Evolutionary conservation across 2,888 invertebrate species (phyloP).

Genomic region (Leptura quadrifasciata): DNA sequence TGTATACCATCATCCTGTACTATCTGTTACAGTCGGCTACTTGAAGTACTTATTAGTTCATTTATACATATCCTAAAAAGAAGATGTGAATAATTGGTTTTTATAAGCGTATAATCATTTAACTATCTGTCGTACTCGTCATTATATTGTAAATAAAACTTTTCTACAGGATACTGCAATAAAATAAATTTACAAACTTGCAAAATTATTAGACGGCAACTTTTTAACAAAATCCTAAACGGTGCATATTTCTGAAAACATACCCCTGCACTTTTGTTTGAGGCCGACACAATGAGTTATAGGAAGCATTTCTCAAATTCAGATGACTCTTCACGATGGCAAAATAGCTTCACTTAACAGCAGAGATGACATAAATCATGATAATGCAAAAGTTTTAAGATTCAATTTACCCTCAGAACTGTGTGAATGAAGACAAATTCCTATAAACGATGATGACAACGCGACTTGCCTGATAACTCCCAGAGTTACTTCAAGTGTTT

Average conservation of each 20-base stretch:
- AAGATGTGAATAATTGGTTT: too few relatives aligned
- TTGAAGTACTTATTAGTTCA: too few relatives aligned
- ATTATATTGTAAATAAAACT: too few relatives aligned
- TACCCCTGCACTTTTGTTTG: slow-evolving; percentile 26
- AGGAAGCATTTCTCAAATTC: slow-evolving; percentile 63
- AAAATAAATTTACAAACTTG: neutral
- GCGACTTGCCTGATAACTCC: slow-evolving; percentile 31
- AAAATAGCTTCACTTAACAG: slow-evolving; percentile 61
- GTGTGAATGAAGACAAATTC: slow-evolving; percentile 66
- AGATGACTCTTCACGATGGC: slow-evolving; percentile 49
- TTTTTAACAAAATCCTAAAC: neutral
- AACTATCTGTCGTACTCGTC: neutral
- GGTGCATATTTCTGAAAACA: slow-evolving; percentile 8
- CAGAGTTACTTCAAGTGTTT: slow-evolving; percentile 27
- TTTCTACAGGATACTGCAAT: neutral
- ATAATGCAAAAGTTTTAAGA: slow-evolving; percentile 69
- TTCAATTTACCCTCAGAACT: slow-evolving; percentile 66
- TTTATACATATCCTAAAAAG: too few relatives aligned
- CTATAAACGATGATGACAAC: slow-evolving; percentile 52
- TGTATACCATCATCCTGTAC: too few relatives aligned
- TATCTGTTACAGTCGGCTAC: too few relatives aligned
- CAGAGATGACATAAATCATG: slow-evolving; percentile 66
- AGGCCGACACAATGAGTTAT: slow-evolving; percentile 42
- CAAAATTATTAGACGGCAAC: neutral
- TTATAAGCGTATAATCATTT: too few relatives aligned